phyloP scores from a whole-genome alignment of 1,140 invertebrate species.

The Trichomalopsis sarcophagae region DNA sequence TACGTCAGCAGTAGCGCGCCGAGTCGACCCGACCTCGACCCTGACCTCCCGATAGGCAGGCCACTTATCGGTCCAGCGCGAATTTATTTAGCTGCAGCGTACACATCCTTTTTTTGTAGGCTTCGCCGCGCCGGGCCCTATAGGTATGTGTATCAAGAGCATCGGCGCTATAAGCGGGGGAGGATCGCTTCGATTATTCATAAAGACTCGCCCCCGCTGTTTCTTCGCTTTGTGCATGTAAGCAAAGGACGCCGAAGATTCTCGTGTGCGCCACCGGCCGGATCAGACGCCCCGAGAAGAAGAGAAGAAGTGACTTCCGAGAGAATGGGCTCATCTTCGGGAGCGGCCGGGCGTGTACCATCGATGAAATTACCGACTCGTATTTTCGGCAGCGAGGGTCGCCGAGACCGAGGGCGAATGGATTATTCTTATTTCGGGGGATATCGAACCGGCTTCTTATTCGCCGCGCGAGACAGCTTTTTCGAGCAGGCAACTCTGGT shows the following conservation, averaged over 20 bases:
- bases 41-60: constrained; percentile 47
- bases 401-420: too few species aligned
- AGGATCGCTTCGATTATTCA: constrained; percentile 32
- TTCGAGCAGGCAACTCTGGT: too few species aligned
- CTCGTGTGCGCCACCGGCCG: too few species aligned
- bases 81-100: constrained; percentile 47
- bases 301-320: not conserved
- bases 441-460: too few species aligned
- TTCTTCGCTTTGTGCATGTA: not conserved
- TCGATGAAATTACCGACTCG: not conserved
- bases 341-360: not conserved
- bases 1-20: constrained; percentile 26
- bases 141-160: constrained; percentile 39
- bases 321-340: not conserved
- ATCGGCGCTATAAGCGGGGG: not conserved
- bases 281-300: not conserved
- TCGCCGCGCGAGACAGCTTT: too few species aligned
- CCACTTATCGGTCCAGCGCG: constrained; percentile 47
- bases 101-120: not conserved
- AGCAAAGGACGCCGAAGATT: too few species aligned
- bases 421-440: too few species aligned
- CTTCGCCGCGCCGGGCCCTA: not conserved
- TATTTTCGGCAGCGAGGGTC: too few species aligned
- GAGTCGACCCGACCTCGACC: constrained; percentile 48
- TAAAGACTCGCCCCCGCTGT: not conserved